A percentile compares a stretch with the other conserved stretches of the same genome.
phyloP scores from a whole-genome alignment of 1,140 invertebrate genomes.

The Chironomus tepperi region DNA sequence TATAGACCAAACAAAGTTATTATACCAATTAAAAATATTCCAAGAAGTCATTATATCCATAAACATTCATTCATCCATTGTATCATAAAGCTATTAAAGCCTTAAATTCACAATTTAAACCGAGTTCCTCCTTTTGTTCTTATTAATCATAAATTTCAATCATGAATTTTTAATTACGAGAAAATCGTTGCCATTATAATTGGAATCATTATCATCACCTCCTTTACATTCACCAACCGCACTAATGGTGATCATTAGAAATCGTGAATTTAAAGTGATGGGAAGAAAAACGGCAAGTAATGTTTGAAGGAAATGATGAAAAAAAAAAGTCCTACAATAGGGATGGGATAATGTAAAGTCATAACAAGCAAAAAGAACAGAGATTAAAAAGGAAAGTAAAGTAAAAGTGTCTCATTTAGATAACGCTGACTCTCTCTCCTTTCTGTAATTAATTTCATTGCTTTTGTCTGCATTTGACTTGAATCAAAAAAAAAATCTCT shows the following conservation, averaged over 20 bases:
- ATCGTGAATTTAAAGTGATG: background rate
- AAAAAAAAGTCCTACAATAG: background rate
- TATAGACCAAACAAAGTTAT: too few species aligned
- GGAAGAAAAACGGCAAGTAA: constrained; percentile 2
- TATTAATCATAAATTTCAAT: too few species aligned
- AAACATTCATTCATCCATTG: too few species aligned
- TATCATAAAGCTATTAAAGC: too few species aligned
- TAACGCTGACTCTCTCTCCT: constrained; percentile 5
- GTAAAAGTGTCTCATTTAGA: constrained; percentile 10
- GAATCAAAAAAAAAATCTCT: background rate
- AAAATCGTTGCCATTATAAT: too few species aligned
- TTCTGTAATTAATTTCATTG: constrained; percentile 13
- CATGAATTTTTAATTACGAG: too few species aligned
- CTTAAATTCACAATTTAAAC: too few species aligned
- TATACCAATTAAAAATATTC: too few species aligned
- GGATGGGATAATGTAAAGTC: background rate
- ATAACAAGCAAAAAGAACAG: background rate
- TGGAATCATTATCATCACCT: too few species aligned
- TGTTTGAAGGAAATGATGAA: background rate
- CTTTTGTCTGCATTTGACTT: constrained; percentile 12
- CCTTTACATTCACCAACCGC: background rate
- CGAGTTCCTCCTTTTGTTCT: too few species aligned
- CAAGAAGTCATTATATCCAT: too few species aligned
- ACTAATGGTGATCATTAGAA: constrained; percentile 2
- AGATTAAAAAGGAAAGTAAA: background rate